phyloP scores from a whole-genome alignment of 1,140 invertebrate species.

The Conus ventricosus region DNA sequence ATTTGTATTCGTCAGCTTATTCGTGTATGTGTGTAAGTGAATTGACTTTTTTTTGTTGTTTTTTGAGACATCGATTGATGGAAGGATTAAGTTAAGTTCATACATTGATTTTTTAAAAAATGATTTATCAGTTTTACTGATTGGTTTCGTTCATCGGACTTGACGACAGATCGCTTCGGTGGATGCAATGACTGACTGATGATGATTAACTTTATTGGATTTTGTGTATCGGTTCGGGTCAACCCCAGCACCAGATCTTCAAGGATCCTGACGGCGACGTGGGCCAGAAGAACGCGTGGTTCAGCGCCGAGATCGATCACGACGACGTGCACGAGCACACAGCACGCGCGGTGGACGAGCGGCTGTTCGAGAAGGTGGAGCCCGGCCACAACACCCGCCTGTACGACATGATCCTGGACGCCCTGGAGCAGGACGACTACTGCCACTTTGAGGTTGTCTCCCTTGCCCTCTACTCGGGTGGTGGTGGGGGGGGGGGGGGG shows the following conservation, averaged over 20 bases:
- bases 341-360: constrained; percentile 48
- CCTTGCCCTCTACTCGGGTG: not conserved
- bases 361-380: constrained; percentile 44
- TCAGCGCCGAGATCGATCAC: constrained; percentile 38
- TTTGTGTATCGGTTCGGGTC: too few species aligned
- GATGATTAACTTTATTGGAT: too few species aligned
- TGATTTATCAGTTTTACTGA: too few species aligned
- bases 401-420: constrained; percentile 36
- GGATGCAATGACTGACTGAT: too few species aligned
- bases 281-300: constrained; percentile 41
- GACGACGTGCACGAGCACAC: constrained; percentile 34
- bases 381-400: not conserved
- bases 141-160: too few species aligned
- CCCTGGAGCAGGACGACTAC: constrained; percentile 52
- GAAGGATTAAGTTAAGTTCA: too few species aligned
- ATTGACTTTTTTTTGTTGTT: too few species aligned
- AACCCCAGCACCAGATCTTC: constrained; percentile 30
- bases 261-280: constrained; percentile 34
- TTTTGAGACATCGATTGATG: too few species aligned
- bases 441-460: constrained; percentile 49
- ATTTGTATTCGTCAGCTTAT: not conserved
- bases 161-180: too few species aligned
- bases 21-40: not conserved
- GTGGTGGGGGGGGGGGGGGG: not conserved
- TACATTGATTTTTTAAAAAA: too few species aligned